Conservation (phyloP, 2,888 invertebrate genomes). For the Andricus curvator region DNA sequence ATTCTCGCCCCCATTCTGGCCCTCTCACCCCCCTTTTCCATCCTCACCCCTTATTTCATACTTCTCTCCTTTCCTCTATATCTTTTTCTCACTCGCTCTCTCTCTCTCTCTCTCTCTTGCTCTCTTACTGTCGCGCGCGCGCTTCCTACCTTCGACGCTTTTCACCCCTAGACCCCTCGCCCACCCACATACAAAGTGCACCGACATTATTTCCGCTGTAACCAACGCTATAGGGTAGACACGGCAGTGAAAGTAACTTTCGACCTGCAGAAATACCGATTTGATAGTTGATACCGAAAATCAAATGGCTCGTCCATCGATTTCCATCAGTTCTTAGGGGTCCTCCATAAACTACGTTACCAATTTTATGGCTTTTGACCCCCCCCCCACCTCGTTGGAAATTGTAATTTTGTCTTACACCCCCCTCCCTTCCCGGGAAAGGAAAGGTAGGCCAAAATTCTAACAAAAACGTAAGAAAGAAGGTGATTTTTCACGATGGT, state of each 20-base stretch:
- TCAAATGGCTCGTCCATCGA: background rate
- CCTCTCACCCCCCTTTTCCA: constrained; percentile 42
- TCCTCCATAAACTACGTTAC: too few relatives aligned
- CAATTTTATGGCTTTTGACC: too few relatives aligned
- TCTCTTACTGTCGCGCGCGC: constrained; percentile 33
- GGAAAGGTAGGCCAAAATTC: too few relatives aligned
- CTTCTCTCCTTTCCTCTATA: constrained; percentile 34
- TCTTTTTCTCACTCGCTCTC: constrained; percentile 20
- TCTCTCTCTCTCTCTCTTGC: constrained; percentile 33
- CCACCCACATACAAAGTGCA: constrained; percentile 63
- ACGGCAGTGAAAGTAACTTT: constrained; percentile 47
- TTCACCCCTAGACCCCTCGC: constrained; percentile 45
- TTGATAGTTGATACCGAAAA: constrained; percentile 28
- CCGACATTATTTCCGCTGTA: constrained; percentile 72
- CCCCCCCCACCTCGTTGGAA: too few relatives aligned
- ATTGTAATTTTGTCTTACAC: too few relatives aligned
- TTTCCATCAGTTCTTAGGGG: background rate
- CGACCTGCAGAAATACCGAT: constrained; percentile 48
- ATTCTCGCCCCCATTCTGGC: constrained; percentile 70
- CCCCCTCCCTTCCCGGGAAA: too few relatives aligned
- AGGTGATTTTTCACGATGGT: too few relatives aligned
- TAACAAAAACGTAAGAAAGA: too few relatives aligned
- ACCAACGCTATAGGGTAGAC: constrained; percentile 55
- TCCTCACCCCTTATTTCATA: constrained; percentile 31
- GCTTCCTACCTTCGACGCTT: constrained; percentile 34